These are phyloP conservation scores for Vireo griseus DNA, from an alignment of 2,797 vertebrate genomes.

Conservation along the genomic window DNA sequence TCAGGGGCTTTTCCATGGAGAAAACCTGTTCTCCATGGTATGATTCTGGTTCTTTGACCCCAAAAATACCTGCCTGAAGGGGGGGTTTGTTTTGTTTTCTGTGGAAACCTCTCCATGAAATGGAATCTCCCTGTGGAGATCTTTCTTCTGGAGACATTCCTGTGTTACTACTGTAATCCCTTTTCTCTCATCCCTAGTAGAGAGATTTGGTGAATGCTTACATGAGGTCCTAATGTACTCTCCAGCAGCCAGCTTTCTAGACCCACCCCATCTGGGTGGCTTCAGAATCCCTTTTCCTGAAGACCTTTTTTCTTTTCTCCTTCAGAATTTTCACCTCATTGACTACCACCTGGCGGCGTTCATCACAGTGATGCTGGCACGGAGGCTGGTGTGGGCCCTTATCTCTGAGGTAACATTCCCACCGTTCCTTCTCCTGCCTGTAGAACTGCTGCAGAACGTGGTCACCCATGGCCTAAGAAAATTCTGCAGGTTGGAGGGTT, in stretches of 20 bases:
- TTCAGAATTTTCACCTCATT: slow-evolving; percentile 97
- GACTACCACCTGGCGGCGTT: slow-evolving; percentile 96
- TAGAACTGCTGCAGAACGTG: neutral
- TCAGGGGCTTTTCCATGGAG: neutral
- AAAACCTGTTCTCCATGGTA: neutral
- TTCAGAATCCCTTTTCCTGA: neutral
- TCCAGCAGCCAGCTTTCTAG: neutral
- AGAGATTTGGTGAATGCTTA: neutral
- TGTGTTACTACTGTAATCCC: neutral
- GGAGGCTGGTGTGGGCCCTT: slow-evolving; percentile 96
- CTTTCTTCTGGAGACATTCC: neutral
- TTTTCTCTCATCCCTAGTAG: neutral
- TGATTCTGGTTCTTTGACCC: neutral
- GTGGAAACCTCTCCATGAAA: neutral
- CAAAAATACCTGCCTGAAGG: neutral
- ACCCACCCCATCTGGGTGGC: neutral
- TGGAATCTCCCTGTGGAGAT: neutral
- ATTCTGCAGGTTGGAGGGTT: neutral
- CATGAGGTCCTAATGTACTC: neutral
- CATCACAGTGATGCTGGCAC: slow-evolving; percentile 96
- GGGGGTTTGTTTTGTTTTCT: neutral
- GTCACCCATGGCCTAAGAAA: neutral
- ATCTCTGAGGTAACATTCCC: slow-evolving; percentile 88
- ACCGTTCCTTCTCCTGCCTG: neutral
- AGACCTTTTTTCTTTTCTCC: slow-evolving; percentile 59